These are phyloP conservation scores for Orthosia incerta DNA, from an alignment of 2,888 invertebrate genomes.

Conservation along the genomic window DNA sequence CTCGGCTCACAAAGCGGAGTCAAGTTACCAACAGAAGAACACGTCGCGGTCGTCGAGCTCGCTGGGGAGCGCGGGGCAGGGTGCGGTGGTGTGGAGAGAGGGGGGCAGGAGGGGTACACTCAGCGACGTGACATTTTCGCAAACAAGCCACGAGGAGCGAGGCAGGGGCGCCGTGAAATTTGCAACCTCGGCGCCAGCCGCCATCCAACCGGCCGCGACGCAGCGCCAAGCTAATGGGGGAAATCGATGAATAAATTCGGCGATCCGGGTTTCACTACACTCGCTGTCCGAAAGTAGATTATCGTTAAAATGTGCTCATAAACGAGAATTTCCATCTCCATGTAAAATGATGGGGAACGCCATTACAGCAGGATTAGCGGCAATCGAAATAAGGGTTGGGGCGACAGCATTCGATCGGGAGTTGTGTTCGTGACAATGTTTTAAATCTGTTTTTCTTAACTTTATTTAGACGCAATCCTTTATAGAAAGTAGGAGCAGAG, in stretches of 20 bases:
- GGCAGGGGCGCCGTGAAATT: conserved; percentile 77
- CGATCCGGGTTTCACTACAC: conserved; percentile 65
- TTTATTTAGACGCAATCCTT: not conserved
- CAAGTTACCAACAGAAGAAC: conserved; percentile 79
- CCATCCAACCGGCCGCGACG: conserved; percentile 70
- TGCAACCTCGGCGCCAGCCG: conserved; percentile 79
- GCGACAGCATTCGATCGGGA: conserved; percentile 16
- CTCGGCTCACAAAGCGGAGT: conserved; percentile 74
- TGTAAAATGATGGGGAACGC: conserved; percentile 35
- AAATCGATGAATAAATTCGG: conserved; percentile 83
- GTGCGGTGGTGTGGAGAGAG: conserved; percentile 47
- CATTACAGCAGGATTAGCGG: conserved; percentile 29
- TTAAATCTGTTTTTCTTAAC: conserved; percentile 1
- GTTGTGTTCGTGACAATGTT: conserved; percentile 9
- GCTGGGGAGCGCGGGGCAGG: conserved; percentile 59
- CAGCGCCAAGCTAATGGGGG: conserved; percentile 72
- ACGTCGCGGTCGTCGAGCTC: conserved; percentile 73
- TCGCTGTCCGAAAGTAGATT: conserved; percentile 68
- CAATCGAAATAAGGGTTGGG: conserved; percentile 25
- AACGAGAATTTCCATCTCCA: conserved; percentile 39
- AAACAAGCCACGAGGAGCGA: conserved; percentile 81
- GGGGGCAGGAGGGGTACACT: conserved; percentile 68
- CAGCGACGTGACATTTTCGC: conserved; percentile 86
- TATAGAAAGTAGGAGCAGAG: not conserved
- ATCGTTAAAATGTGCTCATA: conserved; percentile 64